Conservation (phyloP, 2,888 invertebrate genomes). For the Synanthedon tipuliformis region DNA sequence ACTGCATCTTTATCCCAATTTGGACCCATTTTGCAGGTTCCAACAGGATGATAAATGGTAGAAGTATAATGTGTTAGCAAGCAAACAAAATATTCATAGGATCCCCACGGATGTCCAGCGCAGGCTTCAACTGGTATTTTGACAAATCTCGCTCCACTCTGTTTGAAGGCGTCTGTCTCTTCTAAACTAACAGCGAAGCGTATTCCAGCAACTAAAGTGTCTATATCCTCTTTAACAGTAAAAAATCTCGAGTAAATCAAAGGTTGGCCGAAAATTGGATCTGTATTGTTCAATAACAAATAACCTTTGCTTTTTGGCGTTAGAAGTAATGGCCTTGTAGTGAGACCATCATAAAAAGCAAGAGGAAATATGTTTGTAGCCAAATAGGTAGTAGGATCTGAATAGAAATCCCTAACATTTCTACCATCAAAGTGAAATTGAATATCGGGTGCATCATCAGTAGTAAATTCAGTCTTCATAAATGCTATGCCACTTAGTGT, state of each 20-base stretch:
- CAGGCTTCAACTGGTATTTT: slow-evolving; percentile 73
- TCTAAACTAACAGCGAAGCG: slow-evolving; percentile 71
- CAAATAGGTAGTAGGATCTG: slow-evolving; percentile 64
- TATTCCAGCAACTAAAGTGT: slow-evolving; percentile 71
- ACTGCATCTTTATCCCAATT: slow-evolving; percentile 72
- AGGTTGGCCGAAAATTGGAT: slow-evolving; percentile 80
- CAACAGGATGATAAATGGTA: slow-evolving; percentile 77
- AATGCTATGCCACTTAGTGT: slow-evolving; percentile 71
- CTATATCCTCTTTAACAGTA: slow-evolving; percentile 72
- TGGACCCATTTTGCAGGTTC: slow-evolving; percentile 80
- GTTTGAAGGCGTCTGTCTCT: slow-evolving; percentile 68
- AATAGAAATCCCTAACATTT: slow-evolving; percentile 67
- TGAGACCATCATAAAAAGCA: slow-evolving; percentile 73
- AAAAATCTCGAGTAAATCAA: slow-evolving; percentile 79
- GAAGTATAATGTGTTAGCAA: slow-evolving; percentile 74
- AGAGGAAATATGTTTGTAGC: slow-evolving; percentile 66
- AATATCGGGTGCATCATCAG: slow-evolving; percentile 70
- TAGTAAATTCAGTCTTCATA: slow-evolving; percentile 64
- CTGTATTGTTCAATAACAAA: slow-evolving; percentile 72
- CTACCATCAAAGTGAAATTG: slow-evolving; percentile 74
- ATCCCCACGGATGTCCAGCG: slow-evolving; percentile 64
- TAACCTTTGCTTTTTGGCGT: slow-evolving; percentile 74
- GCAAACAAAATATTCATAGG: slow-evolving; percentile 76
- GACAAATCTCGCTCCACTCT: slow-evolving; percentile 67
- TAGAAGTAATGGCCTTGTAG: slow-evolving; percentile 72